Evolutionary conservation across 1,140 invertebrate genomes (phyloP), one percentile per base, ranked within the genome.

Genomic region (Pectinophora gossypiella): DNA sequence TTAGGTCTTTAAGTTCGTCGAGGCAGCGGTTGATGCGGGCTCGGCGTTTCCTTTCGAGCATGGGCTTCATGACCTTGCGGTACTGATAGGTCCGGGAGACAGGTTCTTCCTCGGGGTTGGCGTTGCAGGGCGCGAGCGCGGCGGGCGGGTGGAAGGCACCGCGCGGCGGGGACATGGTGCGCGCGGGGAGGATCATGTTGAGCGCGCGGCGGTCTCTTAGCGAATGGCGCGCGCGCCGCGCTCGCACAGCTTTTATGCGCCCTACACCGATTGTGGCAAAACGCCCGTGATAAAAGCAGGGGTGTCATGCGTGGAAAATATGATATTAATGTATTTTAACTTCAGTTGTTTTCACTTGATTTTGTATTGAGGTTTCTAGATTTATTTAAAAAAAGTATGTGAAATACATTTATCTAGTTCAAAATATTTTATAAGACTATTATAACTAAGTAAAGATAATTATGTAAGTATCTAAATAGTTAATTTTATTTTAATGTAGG

Each of bases 1-100:
- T 96, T 48, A 98, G 88, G 70, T 95, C 94, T 77, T 98, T 98
- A 16, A 99, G 90, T 75, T 97, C 95, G 77, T 97, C 95, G 56
- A 99, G 89, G 78, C 96, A 98, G 44, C 95, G 92, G 89, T 98
- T 99, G 85, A 99, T 98, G 57, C 97, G 90, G 0, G 96, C 97
- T 53, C 97, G 88, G 44, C 97, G 89, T 87, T 97, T 96, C 51
- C 97, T 92, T 83, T 98, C 97, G 72, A 99, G 90, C 91, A 98
- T 94, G 19, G 97, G 97, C 85, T 99, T 99, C 94, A 96, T 96
- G 59, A 96, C 94, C 91, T 96, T 97, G 85, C 95, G 91, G 88
- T 97, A 97, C 68, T 96, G 95, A 77, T 96, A 95, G 57, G 95
- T 96, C 64, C 95, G 90, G 51, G 93, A 96, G 72, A 95, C 94